phyloP scores from a whole-genome alignment of 2,888 invertebrate species.

The Phasia obesa region DNA sequence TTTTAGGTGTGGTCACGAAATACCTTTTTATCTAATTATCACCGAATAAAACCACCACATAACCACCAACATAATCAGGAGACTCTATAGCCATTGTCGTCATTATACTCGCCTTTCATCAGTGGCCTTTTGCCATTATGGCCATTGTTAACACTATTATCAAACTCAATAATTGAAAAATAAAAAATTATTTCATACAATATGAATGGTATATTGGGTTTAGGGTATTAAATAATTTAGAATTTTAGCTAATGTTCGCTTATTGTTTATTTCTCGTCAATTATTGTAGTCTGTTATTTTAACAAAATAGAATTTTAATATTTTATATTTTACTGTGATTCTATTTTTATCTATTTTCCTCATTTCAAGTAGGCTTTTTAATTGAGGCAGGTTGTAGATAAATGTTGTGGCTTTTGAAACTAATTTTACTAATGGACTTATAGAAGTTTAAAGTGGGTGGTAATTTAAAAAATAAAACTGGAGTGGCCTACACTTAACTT shows the following conservation, averaged over 20 bases:
- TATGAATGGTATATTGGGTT: constrained; percentile 29
- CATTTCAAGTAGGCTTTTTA: constrained; percentile 40
- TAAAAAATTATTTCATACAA: constrained; percentile 23
- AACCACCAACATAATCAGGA: constrained; percentile 19
- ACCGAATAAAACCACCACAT: constrained; percentile 45
- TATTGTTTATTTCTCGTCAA: constrained; percentile 17
- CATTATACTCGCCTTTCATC: not conserved
- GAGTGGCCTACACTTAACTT: not conserved
- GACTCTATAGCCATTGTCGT: not conserved
- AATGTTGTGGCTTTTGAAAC: constrained; percentile 4
- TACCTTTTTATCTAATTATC: constrained; percentile 62
- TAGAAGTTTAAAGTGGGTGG: not conserved
- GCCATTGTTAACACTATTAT: constrained; percentile 27
- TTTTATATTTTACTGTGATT: constrained; percentile 11
- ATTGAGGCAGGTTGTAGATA: constrained; percentile 11
- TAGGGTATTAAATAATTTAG: constrained; percentile 60
- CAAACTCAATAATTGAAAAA: constrained; percentile 31
- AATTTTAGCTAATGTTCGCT: too few relatives aligned
- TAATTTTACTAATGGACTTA: constrained; percentile 23
- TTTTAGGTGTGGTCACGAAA: constrained; percentile 61
- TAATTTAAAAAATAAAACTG: not conserved
- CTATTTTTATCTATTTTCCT: not conserved
- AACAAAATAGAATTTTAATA: constrained; percentile 21
- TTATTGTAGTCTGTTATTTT: constrained; percentile 26
- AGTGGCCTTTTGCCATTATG: constrained; percentile 11